These are phyloP conservation scores for Hedya salicella DNA, from an alignment of 2,888 invertebrate genomes.

Conservation along the genomic window DNA sequence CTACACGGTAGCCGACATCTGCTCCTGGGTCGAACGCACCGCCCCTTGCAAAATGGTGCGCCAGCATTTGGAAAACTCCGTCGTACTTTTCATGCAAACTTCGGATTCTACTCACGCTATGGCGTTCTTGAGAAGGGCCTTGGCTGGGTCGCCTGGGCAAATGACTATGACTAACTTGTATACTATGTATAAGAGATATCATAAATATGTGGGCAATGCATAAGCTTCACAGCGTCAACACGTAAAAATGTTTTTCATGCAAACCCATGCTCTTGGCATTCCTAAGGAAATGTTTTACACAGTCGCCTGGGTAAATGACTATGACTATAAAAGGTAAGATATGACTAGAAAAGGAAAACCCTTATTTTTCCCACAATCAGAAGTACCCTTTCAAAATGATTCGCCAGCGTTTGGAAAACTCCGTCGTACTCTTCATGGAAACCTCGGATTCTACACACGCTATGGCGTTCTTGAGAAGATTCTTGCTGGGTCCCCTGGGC, in stretches of 20 bases:
- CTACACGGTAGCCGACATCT: constrained; percentile 75
- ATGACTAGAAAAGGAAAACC: too few species aligned
- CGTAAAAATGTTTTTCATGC: too few species aligned
- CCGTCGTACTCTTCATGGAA: constrained; percentile 69
- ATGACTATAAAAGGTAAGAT: too few species aligned
- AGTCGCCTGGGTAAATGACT: too few species aligned
- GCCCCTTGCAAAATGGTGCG: constrained; percentile 67
- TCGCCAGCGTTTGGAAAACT: constrained; percentile 75
- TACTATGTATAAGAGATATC: constrained; percentile 76
- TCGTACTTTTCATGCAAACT: constrained; percentile 68
- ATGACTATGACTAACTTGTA: constrained; percentile 75
- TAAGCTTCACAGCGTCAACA: constrained; percentile 47
- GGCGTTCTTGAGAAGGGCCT: constrained; percentile 71
- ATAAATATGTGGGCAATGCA: constrained; percentile 79
- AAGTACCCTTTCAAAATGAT: constrained; percentile 66
- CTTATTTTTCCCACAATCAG: constrained; percentile 53
- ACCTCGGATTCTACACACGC: constrained; percentile 69
- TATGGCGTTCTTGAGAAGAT: constrained; percentile 72
- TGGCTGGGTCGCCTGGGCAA: constrained; percentile 70
- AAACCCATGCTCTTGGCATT: too few species aligned
- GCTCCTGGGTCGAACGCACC: constrained; percentile 64
- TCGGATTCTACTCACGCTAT: constrained; percentile 70
- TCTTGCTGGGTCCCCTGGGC: constrained; percentile 67
- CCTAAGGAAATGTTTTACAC: too few species aligned
- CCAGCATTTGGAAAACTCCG: constrained; percentile 75